Evolutionary conservation across 2,797 vertebrate genomes (phyloP).

Genomic region (Typhlichthys eigenmanni): DNA sequence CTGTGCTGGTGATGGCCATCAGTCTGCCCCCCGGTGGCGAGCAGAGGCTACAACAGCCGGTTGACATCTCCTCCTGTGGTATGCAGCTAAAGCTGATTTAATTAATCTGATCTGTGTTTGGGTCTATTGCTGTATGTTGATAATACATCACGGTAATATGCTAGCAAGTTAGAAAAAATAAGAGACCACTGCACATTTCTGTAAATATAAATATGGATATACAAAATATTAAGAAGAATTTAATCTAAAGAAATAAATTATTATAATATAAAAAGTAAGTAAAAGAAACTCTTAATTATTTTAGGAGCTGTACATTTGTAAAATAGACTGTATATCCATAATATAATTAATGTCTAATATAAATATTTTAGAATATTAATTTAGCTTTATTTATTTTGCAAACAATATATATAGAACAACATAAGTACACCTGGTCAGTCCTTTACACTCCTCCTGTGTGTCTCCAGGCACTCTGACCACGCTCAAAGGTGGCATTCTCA

Average conservation of each 20-base stretch:
- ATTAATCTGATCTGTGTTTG: background rate
- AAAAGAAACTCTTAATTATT: too few relatives aligned
- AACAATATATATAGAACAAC: too few relatives aligned
- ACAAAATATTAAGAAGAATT: too few relatives aligned
- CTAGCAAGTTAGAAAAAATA: too few relatives aligned
- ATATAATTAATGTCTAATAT: background rate
- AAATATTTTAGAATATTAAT: too few relatives aligned
- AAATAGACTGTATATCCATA: background rate
- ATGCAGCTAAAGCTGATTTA: conserved; percentile 48
- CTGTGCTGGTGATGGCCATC: conserved; percentile 86
- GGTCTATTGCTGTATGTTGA: background rate
- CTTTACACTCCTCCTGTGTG: background rate
- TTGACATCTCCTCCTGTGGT: conserved; percentile 92
- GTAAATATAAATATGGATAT: too few relatives aligned
- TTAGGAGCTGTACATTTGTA: background rate
- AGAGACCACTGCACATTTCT: too few relatives aligned
- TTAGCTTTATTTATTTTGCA: too few relatives aligned
- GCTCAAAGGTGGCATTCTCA: conserved; percentile 90
- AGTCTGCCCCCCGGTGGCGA: conserved; percentile 87
- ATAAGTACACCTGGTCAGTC: background rate
- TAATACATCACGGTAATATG: too few relatives aligned
- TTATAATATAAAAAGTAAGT: too few relatives aligned
- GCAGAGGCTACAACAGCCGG: conserved; percentile 88
- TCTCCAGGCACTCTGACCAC: conserved; percentile 84
- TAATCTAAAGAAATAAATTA: too few relatives aligned